These are phyloP conservation scores for Umimayanthus chanpuru DNA, from an alignment of 92 coral and sea anemone genomes.

Conservation along the genomic window DNA sequence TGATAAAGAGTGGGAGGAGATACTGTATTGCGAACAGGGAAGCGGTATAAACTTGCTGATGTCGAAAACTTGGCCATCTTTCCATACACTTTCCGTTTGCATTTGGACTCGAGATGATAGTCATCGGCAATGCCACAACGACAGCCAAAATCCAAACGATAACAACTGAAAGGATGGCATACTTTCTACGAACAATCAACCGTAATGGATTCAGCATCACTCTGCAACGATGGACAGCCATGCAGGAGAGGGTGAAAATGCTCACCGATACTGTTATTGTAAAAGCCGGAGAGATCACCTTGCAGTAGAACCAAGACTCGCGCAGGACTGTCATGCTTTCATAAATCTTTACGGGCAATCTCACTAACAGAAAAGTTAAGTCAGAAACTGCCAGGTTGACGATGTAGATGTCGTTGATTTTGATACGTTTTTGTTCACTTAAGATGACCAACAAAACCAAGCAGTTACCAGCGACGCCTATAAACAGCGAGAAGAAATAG, in stretches of 20 bases:
- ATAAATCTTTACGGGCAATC: constrained; percentile 52
- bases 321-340: constrained; percentile 22
- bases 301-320: constrained; percentile 58
- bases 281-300: constrained; percentile 60
- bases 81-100: constrained; percentile 40
- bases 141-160: constrained; percentile 60
- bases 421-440: constrained; percentile 36
- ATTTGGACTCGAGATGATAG: constrained; percentile 46
- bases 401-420: constrained; percentile 54
- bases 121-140: constrained; percentile 51
- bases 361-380: constrained; percentile 39
- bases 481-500: constrained; percentile 43
- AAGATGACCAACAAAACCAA: constrained; percentile 53
- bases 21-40: constrained; percentile 56
- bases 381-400: constrained; percentile 55
- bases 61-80: constrained; percentile 38
- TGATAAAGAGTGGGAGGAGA: constrained; percentile 63
- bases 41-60: constrained; percentile 42
- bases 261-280: constrained; percentile 58
- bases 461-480: constrained; percentile 54
- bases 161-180: constrained; percentile 31
- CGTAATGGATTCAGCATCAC: constrained; percentile 63
- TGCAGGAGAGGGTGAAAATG: constrained; percentile 64
- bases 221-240: constrained; percentile 72
- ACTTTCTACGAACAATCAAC: constrained; percentile 26